Base-by-base conservation (phyloP, 2,113 vertebrate genomes). In the Zosterops japonicus region DNA sequence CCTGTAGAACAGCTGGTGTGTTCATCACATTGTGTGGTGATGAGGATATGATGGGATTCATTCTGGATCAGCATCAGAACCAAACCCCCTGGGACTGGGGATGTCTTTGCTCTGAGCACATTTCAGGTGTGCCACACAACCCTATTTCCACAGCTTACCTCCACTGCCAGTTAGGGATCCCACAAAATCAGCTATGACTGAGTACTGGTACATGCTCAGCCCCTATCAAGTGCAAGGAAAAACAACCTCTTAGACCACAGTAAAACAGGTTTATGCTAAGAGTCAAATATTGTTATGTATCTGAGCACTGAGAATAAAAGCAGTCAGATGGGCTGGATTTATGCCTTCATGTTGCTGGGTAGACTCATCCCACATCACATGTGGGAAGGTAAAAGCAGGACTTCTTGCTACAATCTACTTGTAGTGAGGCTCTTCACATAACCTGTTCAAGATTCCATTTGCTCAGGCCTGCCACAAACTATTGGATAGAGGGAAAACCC, bases 21-120 rank as follows among this genome's bases (percentile, higher is more conserved):
- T 20, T 72, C 41, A 36, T 2, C 28, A 17, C 13, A 7, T 7
- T 7, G 18, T 0, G 1, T 41, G 50, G 18, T 44, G 70, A 28
- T 11, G 36, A 81, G 46, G 64, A 17, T 9, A 20, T 6, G 29
- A n/a, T 52, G 16, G 39, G 42, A 67, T 67, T 75, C 16, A 15
- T 42, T 64, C 9, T 5, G 5, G 24, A 31, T 31, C 50, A 91
- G 9, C 33, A 35, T 33, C 53, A 65, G 24, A n/a, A 15, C 27
- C 49, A 67, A 82, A n/a, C 2, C 3, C 24, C 8, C 8, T 47
- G 33, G 17, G 33, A 55, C 8, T 22, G 29, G 11, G 16, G 3
- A 2, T 15, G 21, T 60, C 33, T 53, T 7, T 36, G 39, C 33
- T 71, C 20, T 33, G 27, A 50, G 49, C 24, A 52, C 6, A 5